Evolutionary conservation across 2,113 vertebrate genomes (phyloP).

Genomic region (Rhynchopsitta pachyrhyncha): DNA sequence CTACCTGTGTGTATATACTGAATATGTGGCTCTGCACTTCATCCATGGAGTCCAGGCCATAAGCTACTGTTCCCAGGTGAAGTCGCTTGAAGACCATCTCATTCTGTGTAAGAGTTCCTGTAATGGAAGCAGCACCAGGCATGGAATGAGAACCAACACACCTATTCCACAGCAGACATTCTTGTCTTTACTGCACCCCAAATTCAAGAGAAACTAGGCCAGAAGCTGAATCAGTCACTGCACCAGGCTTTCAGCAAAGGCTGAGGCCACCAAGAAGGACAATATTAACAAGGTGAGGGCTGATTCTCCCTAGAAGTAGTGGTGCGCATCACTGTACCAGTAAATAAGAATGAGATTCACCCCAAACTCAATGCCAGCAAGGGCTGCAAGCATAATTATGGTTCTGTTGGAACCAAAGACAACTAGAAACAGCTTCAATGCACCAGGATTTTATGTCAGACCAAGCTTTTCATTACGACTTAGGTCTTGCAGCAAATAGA

Average conservation of each 20-base stretch:
- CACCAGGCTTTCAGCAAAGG: background rate
- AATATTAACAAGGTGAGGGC: background rate
- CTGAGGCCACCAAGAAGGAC: background rate
- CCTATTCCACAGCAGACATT: background rate
- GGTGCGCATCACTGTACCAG: background rate
- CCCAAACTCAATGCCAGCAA: background rate
- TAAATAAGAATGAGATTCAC: background rate
- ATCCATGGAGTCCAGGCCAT: constrained; percentile 96
- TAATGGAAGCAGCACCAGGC: background rate
- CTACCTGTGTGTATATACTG: constrained; percentile 95
- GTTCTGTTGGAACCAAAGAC: background rate
- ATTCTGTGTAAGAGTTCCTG: constrained; percentile 96
- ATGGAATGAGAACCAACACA: accelerated
- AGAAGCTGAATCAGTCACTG: background rate
- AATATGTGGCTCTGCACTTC: constrained; percentile 98
- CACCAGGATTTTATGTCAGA: background rate
- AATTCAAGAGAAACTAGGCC: background rate
- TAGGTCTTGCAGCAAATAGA: background rate
- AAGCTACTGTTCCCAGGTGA: constrained; percentile 94
- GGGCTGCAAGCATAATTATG: background rate
- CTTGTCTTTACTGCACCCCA: background rate
- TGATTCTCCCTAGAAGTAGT: background rate
- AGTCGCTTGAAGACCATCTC: constrained; percentile 98
- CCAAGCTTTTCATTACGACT: background rate
- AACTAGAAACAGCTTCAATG: background rate